A percentile compares a stretch with the other conserved stretches of the same genome.
These are phyloP conservation scores for Melikaiella ostensackeni DNA, from an alignment of 2,888 invertebrate genomes.

Conservation along the genomic window DNA sequence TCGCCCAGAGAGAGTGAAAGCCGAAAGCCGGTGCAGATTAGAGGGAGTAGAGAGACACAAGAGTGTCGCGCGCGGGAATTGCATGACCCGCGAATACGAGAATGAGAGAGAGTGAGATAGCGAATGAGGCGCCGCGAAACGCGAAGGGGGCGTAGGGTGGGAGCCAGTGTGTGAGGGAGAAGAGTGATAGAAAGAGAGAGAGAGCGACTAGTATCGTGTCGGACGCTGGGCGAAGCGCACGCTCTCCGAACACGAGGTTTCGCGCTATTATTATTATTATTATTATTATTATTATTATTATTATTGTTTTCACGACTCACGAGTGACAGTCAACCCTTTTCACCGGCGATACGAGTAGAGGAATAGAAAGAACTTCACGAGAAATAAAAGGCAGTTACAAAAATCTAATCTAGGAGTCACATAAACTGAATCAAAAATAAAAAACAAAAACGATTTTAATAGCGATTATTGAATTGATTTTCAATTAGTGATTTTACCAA, in stretches of 20 bases:
- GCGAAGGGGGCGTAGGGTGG: slow-evolving; percentile 55
- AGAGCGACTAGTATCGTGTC: slow-evolving; percentile 73
- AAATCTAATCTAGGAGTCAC: background rate
- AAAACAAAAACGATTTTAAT: too few relatives aligned
- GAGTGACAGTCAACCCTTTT: slow-evolving; percentile 31
- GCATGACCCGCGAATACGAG: slow-evolving; percentile 45
- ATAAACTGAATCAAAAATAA: background rate
- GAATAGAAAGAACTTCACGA: background rate
- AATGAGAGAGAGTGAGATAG: slow-evolving; percentile 41
- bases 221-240: slow-evolving; percentile 76
- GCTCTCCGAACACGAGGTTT: slow-evolving; percentile 70
- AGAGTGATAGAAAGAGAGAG: slow-evolving; percentile 60
- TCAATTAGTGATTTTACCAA: background rate
- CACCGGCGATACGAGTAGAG: too few relatives aligned
- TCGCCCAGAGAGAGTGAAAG: slow-evolving; percentile 44
- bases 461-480: too few relatives aligned
- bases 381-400: slow-evolving; percentile 3
- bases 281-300: too few relatives aligned
- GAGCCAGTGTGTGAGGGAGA: slow-evolving; percentile 54
- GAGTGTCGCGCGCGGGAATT: slow-evolving; percentile 56
- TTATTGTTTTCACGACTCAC: too few relatives aligned
- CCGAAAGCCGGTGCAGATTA: slow-evolving; percentile 44
- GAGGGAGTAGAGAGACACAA: slow-evolving; percentile 33
- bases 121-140: slow-evolving; percentile 46
- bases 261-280: slow-evolving; percentile 59